Evolutionary conservation across 2,797 vertebrate genomes (phyloP).

Genomic region (Pangasius mekongensis): DNA sequence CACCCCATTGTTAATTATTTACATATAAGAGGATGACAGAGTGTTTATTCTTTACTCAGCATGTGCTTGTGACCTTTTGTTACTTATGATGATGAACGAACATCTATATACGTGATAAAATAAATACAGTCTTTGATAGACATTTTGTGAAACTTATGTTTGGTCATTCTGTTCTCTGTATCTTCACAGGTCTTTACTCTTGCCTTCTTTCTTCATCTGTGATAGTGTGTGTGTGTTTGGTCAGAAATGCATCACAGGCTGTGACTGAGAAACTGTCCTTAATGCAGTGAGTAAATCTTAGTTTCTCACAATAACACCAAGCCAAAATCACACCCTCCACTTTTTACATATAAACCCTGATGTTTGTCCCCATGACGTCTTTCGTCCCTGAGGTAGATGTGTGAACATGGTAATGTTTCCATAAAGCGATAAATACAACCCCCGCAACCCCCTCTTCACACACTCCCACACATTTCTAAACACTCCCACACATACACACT

Average conservation of each 20-base stretch:
- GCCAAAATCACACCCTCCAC: not conserved
- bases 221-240: not conserved
- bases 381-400: not conserved
- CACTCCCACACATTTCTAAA: not conserved
- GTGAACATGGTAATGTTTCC: not conserved
- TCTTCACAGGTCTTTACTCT: not conserved
- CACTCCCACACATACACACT: not conserved
- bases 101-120: not conserved
- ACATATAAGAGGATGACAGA: not conserved
- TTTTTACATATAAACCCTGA: not conserved
- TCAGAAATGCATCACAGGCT: not conserved
- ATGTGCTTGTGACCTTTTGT: not conserved
- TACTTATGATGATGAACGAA: not conserved
- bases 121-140: not conserved
- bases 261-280: not conserved
- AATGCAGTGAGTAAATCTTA: not conserved
- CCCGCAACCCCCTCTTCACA: not conserved
- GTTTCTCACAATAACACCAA: not conserved
- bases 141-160: not conserved
- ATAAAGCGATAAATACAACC: not conserved
- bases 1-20: not conserved
- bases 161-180: not conserved
- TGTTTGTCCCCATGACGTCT: constrained; percentile 16
- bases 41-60: not conserved
- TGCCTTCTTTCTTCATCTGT: not conserved